Conservation (phyloP, 2,797 vertebrate species). For the Phalanger gymnotis region DNA sequence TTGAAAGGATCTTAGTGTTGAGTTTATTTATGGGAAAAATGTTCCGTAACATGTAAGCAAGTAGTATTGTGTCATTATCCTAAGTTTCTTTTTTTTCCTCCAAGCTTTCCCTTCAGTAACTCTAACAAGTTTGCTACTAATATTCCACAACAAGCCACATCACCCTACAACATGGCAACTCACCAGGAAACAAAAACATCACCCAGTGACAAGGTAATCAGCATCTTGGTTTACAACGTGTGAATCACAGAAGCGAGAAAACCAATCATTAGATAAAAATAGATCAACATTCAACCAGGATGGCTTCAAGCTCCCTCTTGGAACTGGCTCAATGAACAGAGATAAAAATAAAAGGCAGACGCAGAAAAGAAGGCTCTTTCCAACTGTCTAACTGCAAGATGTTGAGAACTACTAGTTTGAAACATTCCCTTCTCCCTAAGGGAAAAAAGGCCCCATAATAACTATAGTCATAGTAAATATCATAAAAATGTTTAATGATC, state of each 20-base stretch:
- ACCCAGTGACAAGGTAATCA: constrained; percentile 59
- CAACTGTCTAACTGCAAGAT: neutral
- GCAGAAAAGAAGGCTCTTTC: neutral
- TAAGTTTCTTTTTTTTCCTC: neutral
- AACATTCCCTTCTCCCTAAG: neutral
- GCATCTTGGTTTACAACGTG: constrained; percentile 56
- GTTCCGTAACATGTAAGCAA: neutral
- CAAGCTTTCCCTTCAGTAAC: neutral
- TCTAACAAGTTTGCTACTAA: constrained; percentile 23
- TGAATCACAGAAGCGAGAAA: constrained; percentile 72
- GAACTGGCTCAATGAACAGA: constrained; percentile 40
- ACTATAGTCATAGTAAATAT: neutral
- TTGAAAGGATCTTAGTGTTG: neutral
- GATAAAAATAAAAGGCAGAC: neutral
- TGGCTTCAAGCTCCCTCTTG: constrained; percentile 29
- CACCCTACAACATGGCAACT: constrained; percentile 23
- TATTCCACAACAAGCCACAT: constrained; percentile 54
- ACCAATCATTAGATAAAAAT: constrained; percentile 73
- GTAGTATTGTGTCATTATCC: neutral
- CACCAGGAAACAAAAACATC: constrained; percentile 61
- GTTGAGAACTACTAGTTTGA: neutral
- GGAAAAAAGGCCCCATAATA: neutral
- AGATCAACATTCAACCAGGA: constrained; percentile 56
- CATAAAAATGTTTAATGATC: neutral
- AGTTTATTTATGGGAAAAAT: neutral